A percentile compares a stretch with the other conserved stretches of the same genome.
These are phyloP conservation scores for Trichomycterus rosablanca DNA, from an alignment of 2,113 vertebrate genomes.

Conservation along the genomic window DNA sequence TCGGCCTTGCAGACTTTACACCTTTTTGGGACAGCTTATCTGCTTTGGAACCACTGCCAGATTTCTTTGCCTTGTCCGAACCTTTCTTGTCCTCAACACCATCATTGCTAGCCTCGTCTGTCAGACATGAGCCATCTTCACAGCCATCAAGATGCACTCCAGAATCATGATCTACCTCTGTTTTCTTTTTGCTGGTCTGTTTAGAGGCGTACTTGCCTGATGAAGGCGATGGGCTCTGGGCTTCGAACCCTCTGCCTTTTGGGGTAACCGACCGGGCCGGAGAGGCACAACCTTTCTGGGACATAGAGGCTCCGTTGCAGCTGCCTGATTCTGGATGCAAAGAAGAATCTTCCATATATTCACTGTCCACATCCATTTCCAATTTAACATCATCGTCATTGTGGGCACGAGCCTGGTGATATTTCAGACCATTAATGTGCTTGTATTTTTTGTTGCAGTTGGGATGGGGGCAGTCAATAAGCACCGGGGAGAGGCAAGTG, in stretches of 20 bases:
- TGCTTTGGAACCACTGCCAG: slow-evolving; percentile 68
- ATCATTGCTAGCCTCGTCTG: slow-evolving; percentile 88
- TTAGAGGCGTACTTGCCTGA: slow-evolving; percentile 86
- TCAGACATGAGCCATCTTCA: slow-evolving; percentile 85
- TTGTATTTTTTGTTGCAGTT: slow-evolving; percentile 99
- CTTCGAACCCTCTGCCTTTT: slow-evolving; percentile 88
- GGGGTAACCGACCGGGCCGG: slow-evolving; percentile 90
- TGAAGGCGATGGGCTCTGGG: slow-evolving; percentile 87
- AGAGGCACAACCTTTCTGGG: slow-evolving; percentile 89
- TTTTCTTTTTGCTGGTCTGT: slow-evolving; percentile 87
- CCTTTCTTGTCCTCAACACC: slow-evolving; percentile 86
- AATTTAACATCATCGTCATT: slow-evolving; percentile 92
- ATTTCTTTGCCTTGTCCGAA: slow-evolving; percentile 82
- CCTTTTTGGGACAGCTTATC: slow-evolving; percentile 90
- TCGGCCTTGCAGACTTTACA: slow-evolving; percentile 84
- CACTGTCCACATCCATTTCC: slow-evolving; percentile 89
- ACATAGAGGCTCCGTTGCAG: slow-evolving; percentile 83
- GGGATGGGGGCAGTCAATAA: slow-evolving; percentile 97
- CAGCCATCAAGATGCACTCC: slow-evolving; percentile 77
- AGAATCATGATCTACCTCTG: slow-evolving; percentile 79
- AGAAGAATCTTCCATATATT: slow-evolving; percentile 86
- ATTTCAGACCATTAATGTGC: slow-evolving; percentile 98
- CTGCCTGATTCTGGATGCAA: slow-evolving; percentile 80
- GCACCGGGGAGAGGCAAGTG: slow-evolving; percentile 88
- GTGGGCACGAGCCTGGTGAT: slow-evolving; percentile 96